phyloP scores from a whole-genome alignment of 2,797 vertebrate genomes.

The Pseudochromis fuscus region DNA sequence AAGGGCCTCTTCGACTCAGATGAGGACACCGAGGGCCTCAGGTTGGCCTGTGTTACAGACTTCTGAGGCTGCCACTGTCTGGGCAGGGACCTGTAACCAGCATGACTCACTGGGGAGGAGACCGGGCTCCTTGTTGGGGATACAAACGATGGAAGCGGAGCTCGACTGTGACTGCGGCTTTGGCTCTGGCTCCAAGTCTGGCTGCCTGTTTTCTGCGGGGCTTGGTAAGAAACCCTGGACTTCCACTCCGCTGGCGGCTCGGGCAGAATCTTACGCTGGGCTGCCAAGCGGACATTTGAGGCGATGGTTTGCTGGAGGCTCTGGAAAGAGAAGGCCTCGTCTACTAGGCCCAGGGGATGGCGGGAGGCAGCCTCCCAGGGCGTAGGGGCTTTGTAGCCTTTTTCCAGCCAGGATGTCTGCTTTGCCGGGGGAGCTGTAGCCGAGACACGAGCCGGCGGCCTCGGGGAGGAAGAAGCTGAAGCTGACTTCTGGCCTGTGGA shows the following conservation, averaged over 20 bases:
- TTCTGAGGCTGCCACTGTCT: constrained; percentile 85
- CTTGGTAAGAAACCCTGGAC: constrained; percentile 80
- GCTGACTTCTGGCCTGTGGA: constrained; percentile 71
- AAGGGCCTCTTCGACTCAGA: constrained; percentile 77
- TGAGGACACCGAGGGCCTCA: constrained; percentile 76
- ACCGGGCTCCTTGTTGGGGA: constrained; percentile 74
- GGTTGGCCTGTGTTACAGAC: constrained; percentile 82
- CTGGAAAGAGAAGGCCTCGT: constrained; percentile 90
- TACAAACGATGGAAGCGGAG: constrained; percentile 56
- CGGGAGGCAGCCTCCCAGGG: constrained; percentile 95
- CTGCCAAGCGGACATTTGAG: constrained; percentile 89
- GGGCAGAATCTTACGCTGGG: constrained; percentile 89
- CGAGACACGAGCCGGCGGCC: constrained; percentile 76
- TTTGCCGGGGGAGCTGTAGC: constrained; percentile 69
- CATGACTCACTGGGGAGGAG: constrained; percentile 64
- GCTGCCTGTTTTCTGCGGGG: constrained; percentile 61
- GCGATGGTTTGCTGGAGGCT: constrained; percentile 89
- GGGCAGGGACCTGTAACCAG: constrained; percentile 80
- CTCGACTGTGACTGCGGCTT: constrained; percentile 48
- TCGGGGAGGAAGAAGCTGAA: constrained; percentile 79
- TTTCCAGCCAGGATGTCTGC: constrained; percentile 75
- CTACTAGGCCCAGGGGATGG: constrained; percentile 92
- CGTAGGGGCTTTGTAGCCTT: constrained; percentile 83
- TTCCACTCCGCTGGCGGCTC: constrained; percentile 89
- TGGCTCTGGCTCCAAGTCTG: constrained; percentile 69